These are phyloP conservation scores for Seriola rivoliana DNA, from an alignment of 2,113 vertebrate species.

Conservation along the genomic window DNA sequence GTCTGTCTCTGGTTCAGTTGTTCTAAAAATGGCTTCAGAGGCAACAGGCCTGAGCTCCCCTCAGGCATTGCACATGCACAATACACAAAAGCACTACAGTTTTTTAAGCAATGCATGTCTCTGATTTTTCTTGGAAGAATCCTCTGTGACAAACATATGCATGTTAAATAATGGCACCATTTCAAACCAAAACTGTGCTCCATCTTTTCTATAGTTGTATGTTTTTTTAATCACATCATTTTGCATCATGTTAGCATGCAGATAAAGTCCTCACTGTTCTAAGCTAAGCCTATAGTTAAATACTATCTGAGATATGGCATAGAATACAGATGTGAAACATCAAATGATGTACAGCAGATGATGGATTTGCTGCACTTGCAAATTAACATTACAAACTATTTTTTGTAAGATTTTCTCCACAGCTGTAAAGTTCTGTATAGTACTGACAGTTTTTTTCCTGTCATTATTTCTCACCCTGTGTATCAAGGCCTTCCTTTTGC, in stretches of 20 bases:
- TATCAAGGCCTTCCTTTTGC: slow-evolving; percentile 5
- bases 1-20: slow-evolving; percentile 30
- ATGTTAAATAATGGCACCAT: neutral
- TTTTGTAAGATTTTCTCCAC: neutral
- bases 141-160: neutral
- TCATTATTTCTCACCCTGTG: neutral
- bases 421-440: no score
- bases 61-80: slow-evolving; percentile 32
- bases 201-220: neutral
- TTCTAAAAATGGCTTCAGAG: slow-evolving; percentile 44
- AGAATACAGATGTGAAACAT: neutral
- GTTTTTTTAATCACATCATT: slow-evolving; percentile 1
- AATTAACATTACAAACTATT: no score
- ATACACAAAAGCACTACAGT: slow-evolving; percentile 46
- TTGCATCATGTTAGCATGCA: slow-evolving; percentile 9
- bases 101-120: slow-evolving; percentile 25
- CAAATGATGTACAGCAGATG: neutral
- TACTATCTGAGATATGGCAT: neutral
- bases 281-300: neutral
- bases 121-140: neutral
- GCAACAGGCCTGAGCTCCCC: slow-evolving; percentile 18
- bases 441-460: neutral
- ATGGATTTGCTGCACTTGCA: no score
- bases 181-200: neutral
- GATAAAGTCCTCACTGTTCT: slow-evolving; percentile 3